A percentile compares a stretch with the other conserved stretches of the same genome.
These are phyloP conservation scores for Centropyge bicolor DNA, from an alignment of 2,797 vertebrate genomes.

Conservation along the genomic window DNA sequence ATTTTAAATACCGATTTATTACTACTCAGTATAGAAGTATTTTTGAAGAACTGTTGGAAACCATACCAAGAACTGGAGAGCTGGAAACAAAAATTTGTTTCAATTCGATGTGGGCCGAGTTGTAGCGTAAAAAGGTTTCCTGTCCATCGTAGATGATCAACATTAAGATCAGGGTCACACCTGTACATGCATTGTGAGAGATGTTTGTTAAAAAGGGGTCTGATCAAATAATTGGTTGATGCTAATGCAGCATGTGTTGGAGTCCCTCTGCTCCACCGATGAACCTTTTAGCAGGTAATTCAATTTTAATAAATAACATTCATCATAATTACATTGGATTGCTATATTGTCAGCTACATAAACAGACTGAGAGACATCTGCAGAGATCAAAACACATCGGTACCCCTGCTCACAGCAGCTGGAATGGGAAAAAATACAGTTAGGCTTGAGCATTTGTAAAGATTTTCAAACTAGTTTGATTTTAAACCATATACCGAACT, in stretches of 20 bases:
- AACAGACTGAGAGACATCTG: not conserved
- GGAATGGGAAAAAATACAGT: too few relatives aligned
- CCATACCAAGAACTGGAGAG: not conserved
- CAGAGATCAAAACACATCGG: not conserved
- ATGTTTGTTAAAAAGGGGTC: not conserved
- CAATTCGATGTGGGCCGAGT: not conserved
- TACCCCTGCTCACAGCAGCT: not conserved
- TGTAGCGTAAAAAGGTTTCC: not conserved
- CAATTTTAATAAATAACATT: slow-evolving; percentile 3
- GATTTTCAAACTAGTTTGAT: too few relatives aligned
- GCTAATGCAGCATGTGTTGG: not conserved
- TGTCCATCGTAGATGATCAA: not conserved
- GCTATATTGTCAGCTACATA: not conserved
- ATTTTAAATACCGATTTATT: not conserved
- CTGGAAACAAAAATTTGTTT: not conserved
- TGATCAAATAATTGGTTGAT: not conserved
- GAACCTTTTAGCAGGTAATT: not conserved
- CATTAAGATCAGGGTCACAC: slow-evolving; percentile 10
- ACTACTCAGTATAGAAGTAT: not conserved
- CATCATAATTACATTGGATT: not conserved
- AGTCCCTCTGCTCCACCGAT: not conserved
- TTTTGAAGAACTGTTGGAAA: not conserved
- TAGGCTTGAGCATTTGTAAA: too few relatives aligned
- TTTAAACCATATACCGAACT: too few relatives aligned
- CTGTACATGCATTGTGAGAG: not conserved